A percentile compares a stretch with the other conserved stretches of the same genome.
Conservation (phyloP, 2,888 invertebrate species). For the Synanthedon vespiformis region DNA sequence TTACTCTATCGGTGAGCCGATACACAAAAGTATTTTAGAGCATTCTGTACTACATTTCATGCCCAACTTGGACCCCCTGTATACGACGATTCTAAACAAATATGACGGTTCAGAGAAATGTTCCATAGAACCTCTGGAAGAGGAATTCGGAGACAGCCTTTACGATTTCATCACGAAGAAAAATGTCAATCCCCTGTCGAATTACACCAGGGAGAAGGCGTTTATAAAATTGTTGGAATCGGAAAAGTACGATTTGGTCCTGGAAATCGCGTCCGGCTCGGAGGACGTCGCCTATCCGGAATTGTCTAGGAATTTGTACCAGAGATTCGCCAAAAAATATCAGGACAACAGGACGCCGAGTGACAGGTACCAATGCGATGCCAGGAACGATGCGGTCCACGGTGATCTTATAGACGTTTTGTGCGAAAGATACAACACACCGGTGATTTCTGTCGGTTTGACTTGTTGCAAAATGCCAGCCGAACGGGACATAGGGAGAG, state of each 20-base stretch:
- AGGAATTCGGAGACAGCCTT: conserved; percentile 77
- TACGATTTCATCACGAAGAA: conserved; percentile 56
- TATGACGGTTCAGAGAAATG: conserved; percentile 44
- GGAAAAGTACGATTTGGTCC: conserved; percentile 77
- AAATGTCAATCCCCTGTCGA: conserved; percentile 46
- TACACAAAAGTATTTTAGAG: conserved; percentile 74
- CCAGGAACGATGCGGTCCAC: conserved; percentile 29
- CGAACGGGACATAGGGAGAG: conserved; percentile 72
- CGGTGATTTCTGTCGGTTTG: conserved; percentile 78
- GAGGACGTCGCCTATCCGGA: conserved; percentile 71
- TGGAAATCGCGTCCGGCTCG: conserved; percentile 81
- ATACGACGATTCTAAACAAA: conserved; percentile 32
- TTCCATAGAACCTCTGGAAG: conserved; percentile 35
- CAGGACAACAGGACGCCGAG: conserved; percentile 47
- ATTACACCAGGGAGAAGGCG: conserved; percentile 66
- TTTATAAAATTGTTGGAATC: conserved; percentile 74
- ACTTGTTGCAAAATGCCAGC: conserved; percentile 87
- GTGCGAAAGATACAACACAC: conserved; percentile 73
- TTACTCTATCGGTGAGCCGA: conserved; percentile 75
- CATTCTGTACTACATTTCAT: conserved; percentile 84
- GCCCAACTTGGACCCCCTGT: conserved; percentile 66
- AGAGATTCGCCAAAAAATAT: conserved; percentile 56
- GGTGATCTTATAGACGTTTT: conserved; percentile 71
- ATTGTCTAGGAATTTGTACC: conserved; percentile 46
- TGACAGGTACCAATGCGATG: conserved; percentile 36